phyloP scores from a whole-genome alignment of 2,797 vertebrate genomes.

The Tapera naevia region DNA sequence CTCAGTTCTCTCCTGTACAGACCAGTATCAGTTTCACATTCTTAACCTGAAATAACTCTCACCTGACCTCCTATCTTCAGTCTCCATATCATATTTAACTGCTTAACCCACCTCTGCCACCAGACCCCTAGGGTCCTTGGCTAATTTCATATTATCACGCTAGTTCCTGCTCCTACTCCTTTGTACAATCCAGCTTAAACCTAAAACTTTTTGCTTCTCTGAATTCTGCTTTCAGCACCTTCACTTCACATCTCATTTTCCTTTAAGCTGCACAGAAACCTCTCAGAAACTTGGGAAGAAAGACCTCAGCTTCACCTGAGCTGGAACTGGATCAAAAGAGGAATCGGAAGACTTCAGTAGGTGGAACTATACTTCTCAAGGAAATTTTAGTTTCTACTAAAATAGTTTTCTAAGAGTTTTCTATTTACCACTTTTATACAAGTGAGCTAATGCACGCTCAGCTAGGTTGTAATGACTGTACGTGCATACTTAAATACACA shows the following conservation, averaged over 20 bases:
- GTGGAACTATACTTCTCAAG: not conserved
- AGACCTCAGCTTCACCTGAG: not conserved
- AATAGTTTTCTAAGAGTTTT: not conserved
- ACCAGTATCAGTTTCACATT: not conserved
- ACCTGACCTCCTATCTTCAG: not conserved
- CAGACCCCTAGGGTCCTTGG: not conserved
- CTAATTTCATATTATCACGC: not conserved
- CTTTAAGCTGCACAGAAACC: not conserved
- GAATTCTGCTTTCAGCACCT: not conserved
- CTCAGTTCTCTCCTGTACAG: not conserved
- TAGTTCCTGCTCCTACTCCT: not conserved
- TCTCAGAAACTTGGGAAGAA: not conserved
- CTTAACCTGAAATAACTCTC: not conserved
- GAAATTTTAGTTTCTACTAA: not conserved
- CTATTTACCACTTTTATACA: not conserved
- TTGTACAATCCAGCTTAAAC: not conserved
- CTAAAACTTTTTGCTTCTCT: not conserved
- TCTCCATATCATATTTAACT: not conserved
- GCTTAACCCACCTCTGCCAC: not conserved
- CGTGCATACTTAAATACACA: not conserved
- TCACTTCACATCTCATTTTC: not conserved
- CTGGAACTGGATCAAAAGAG: not conserved
- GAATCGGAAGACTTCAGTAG: not conserved
- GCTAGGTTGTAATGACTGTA: not conserved
- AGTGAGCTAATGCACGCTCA: not conserved